Evolutionary conservation across 1,140 invertebrate genomes (phyloP).

Genomic region (Drosophila obscura): DNA sequence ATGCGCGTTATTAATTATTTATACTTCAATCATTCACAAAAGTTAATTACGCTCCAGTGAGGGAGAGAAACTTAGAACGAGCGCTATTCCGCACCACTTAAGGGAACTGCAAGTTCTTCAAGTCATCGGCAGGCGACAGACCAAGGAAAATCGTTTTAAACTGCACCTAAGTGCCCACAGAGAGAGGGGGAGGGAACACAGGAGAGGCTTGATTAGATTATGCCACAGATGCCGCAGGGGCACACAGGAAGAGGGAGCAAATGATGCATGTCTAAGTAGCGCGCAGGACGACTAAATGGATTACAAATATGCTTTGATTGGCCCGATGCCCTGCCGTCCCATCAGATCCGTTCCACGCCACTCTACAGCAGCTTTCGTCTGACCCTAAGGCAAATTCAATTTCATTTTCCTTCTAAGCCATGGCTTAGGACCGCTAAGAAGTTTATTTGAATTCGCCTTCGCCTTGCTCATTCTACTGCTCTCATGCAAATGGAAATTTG

Average conservation of each 20-base stretch:
- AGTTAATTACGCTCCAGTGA: slow-evolving; percentile 50
- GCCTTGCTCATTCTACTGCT: slow-evolving; percentile 3
- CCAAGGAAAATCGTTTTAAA: slow-evolving; percentile 3
- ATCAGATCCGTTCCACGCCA: not conserved
- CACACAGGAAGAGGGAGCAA: slow-evolving; percentile 12
- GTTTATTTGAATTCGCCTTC: slow-evolving; percentile 47
- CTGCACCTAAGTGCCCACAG: slow-evolving; percentile 35
- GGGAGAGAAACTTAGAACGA: not conserved
- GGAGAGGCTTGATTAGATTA: slow-evolving; percentile 59
- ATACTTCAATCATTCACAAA: slow-evolving; percentile 65
- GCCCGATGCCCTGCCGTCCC: not conserved
- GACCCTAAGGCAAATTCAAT: slow-evolving; percentile 46
- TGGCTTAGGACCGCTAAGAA: slow-evolving; percentile 39
- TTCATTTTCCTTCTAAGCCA: slow-evolving; percentile 15
- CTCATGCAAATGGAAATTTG: slow-evolving; percentile 64
- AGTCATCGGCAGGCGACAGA: slow-evolving; percentile 4
- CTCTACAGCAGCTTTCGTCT: not conserved
- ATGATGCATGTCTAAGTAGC: slow-evolving; percentile 57
- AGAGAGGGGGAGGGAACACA: slow-evolving; percentile 9
- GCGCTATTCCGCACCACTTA: not conserved
- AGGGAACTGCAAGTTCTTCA: slow-evolving; percentile 36
- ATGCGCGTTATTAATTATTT: slow-evolving; percentile 59
- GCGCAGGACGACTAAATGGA: slow-evolving; percentile 53
- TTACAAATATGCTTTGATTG: slow-evolving; percentile 74
- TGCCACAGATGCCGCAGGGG: not conserved